Evolutionary conservation across 2,797 vertebrate genomes (phyloP).

Genomic region (Orientallactaga sibirica): DNA sequence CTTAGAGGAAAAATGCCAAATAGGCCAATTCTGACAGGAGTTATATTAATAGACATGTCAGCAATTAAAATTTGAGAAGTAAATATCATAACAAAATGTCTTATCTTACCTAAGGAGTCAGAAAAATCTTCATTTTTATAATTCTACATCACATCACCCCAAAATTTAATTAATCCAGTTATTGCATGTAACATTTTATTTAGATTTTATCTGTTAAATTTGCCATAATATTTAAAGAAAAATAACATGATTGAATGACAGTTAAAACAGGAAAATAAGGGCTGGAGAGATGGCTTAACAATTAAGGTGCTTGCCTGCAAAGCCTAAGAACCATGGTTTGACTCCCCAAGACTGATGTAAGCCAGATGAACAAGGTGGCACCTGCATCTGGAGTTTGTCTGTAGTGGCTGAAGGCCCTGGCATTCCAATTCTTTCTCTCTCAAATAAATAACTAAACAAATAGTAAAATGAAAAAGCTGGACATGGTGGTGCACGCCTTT

Average conservation of each 20-base stretch:
- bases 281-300: too few relatives aligned
- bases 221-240: background rate
- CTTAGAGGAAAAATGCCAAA: background rate
- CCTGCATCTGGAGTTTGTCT: too few relatives aligned
- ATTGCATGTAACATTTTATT: slow-evolving; percentile 25
- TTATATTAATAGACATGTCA: background rate
- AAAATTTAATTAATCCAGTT: slow-evolving; percentile 47
- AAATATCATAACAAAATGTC: slow-evolving; percentile 29
- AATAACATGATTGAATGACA: background rate
- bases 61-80: slow-evolving; percentile 38
- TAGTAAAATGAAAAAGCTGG: too few relatives aligned
- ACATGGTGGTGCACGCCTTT: too few relatives aligned
- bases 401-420: too few relatives aligned
- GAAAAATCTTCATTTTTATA: background rate
- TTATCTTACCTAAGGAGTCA: background rate
- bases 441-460: too few relatives aligned
- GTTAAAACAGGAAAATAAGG: background rate
- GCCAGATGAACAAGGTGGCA: too few relatives aligned
- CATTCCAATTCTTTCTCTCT: too few relatives aligned
- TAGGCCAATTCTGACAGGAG: background rate
- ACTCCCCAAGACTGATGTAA: too few relatives aligned
- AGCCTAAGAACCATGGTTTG: too few relatives aligned
- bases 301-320: too few relatives aligned
- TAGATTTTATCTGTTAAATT: slow-evolving; percentile 44
- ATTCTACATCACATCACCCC: background rate